These are phyloP conservation scores for Oxystoma pomonae DNA, from an alignment of 2,888 invertebrate species.

Conservation along the genomic window DNA sequence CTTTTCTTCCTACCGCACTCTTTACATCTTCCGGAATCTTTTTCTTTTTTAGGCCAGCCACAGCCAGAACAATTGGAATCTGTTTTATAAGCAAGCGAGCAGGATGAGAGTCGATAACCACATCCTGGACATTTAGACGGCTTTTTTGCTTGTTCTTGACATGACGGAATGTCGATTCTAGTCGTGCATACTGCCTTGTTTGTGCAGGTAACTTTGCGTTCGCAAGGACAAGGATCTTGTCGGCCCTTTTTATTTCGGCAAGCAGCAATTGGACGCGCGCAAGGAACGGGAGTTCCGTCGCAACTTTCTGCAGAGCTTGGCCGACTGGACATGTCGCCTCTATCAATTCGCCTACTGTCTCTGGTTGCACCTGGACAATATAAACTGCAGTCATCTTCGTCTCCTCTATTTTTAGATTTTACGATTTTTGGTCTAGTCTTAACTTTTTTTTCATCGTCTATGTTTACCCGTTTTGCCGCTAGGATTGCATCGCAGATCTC, in stretches of 20 bases:
- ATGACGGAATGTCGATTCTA: neutral
- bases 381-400: neutral
- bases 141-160: neutral
- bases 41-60: neutral
- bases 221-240: neutral
- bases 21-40: neutral
- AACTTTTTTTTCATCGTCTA: too few species aligned
- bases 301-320: too few species aligned
- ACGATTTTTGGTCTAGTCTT: too few species aligned
- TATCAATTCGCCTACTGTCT: too few species aligned
- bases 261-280: too few species aligned
- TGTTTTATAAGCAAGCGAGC: neutral
- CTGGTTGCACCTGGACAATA: too few species aligned
- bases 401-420: too few species aligned
- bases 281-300: too few species aligned
- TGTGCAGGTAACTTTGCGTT: neutral
- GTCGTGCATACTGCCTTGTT: neutral
- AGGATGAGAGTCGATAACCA: neutral
- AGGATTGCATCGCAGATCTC: too few species aligned
- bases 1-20: neutral
- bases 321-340: too few species aligned
- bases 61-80: neutral
- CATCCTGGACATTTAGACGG: neutral
- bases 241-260: too few species aligned
- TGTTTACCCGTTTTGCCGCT: too few species aligned